Percentiles rank a stretch among this genome's conserved stretches.
phyloP scores from a whole-genome alignment of 2,113 vertebrate genomes.

The Cacatua alba region DNA sequence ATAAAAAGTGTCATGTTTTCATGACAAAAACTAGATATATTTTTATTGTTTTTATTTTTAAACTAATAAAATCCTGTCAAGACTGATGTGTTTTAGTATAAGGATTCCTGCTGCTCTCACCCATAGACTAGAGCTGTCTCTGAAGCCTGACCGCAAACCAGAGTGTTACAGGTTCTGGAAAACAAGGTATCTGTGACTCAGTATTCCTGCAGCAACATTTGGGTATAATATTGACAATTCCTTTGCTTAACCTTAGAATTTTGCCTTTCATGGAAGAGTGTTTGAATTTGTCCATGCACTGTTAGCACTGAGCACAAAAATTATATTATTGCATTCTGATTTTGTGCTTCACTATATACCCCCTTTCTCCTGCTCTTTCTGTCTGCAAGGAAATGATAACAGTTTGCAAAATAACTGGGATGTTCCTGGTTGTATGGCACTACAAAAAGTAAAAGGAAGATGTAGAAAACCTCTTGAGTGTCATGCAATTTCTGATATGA shows the following conservation, averaged over 20 bases:
- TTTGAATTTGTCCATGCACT: neutral
- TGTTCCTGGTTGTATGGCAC: neutral
- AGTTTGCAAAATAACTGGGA: neutral
- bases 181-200: neutral
- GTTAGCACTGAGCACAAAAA: neutral
- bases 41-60: neutral
- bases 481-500: neutral
- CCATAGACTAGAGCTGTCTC: neutral
- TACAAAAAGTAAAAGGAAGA: neutral
- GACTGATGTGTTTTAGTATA: neutral
- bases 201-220: neutral
- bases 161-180: neutral
- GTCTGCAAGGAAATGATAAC: accelerated
- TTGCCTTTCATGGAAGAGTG: neutral
- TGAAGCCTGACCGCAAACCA: neutral
- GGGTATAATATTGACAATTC: neutral
- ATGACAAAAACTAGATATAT: neutral
- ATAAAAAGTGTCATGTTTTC: neutral
- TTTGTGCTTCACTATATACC: neutral
- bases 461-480: accelerated
- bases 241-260: neutral
- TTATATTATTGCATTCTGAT: neutral
- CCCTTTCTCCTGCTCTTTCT: neutral
- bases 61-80: neutral
- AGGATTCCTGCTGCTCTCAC: neutral